Conservation (phyloP, 1,140 invertebrate species). For the Aphaenogaster rudis region DNA sequence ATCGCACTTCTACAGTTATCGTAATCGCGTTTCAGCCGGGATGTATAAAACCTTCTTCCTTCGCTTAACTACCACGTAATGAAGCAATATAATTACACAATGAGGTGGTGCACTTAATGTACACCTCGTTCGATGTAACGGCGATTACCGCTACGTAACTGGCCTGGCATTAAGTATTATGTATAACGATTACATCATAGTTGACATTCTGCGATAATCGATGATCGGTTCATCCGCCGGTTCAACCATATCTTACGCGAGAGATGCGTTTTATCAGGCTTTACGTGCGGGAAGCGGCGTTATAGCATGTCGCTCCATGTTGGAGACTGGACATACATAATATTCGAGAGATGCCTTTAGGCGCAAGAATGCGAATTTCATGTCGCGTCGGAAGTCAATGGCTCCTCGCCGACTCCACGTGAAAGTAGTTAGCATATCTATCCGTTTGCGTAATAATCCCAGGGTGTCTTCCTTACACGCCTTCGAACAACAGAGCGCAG, state of each 20-base stretch:
- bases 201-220: conserved; percentile 47
- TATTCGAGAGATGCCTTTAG: neutral
- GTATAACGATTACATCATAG: conserved; percentile 30
- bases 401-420: conserved; percentile 7
- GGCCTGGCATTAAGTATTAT: conserved; percentile 22
- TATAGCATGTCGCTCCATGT: neutral
- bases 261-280: neutral
- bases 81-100: conserved; percentile 29
- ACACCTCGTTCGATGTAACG: conserved; percentile 14
- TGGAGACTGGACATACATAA: neutral
- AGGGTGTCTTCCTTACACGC: conserved; percentile 11
- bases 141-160: neutral
- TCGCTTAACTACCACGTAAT: neutral
- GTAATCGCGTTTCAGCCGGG: neutral
- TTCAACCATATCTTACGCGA: neutral
- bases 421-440: conserved; percentile 67
- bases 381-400: conserved; percentile 27
- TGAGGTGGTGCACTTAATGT: conserved; percentile 9
- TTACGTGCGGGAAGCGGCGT: neutral
- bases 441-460: conserved; percentile 55
- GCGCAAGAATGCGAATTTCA: conserved; percentile 37
- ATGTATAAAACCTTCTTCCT: conserved; percentile 30
- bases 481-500: neutral
- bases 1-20: conserved; percentile 9
- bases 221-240: conserved; percentile 12